Conservation (phyloP, 2,888 invertebrate species). For the Drosophila buzzatii region DNA sequence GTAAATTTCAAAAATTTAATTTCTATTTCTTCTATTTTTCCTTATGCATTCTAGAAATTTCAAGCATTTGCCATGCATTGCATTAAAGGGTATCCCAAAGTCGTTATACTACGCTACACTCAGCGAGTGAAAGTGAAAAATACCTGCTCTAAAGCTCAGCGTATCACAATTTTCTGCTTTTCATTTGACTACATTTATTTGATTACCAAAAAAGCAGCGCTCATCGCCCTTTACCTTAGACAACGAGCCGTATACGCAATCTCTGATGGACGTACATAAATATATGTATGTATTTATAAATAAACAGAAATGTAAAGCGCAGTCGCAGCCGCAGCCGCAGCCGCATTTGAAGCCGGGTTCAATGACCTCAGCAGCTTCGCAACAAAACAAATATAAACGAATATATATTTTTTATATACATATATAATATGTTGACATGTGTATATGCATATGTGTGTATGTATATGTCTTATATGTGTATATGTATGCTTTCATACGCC, state of each 20-base stretch:
- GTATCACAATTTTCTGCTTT: slow-evolving; percentile 18
- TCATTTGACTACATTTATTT: slow-evolving; percentile 33
- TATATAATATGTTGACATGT: slow-evolving; percentile 3
- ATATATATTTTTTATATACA: slow-evolving; percentile 1
- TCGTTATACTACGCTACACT: neutral
- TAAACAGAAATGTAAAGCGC: slow-evolving; percentile 22
- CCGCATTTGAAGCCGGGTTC: slow-evolving; percentile 36
- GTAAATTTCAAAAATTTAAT: no score
- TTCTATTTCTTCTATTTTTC: no score
- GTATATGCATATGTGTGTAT: neutral
- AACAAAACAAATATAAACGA: slow-evolving; percentile 27
- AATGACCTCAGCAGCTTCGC: slow-evolving; percentile 50
- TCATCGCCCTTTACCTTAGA: slow-evolving; percentile 53
- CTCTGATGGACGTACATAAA: slow-evolving; percentile 29
- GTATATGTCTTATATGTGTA: slow-evolving; percentile 17
- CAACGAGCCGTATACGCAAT: slow-evolving; percentile 63
- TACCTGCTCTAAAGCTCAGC: slow-evolving; percentile 46
- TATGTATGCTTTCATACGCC: slow-evolving; percentile 50
- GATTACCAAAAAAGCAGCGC: slow-evolving; percentile 9
- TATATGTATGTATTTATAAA: neutral
- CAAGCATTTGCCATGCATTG: neutral
- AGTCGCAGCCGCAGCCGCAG: slow-evolving; percentile 36
- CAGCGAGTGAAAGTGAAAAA: slow-evolving; percentile 83
- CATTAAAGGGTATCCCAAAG: slow-evolving; percentile 24
- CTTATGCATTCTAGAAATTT: neutral